Conservation (phyloP, 2,888 invertebrate genomes). For the Dynastes maya region DNA sequence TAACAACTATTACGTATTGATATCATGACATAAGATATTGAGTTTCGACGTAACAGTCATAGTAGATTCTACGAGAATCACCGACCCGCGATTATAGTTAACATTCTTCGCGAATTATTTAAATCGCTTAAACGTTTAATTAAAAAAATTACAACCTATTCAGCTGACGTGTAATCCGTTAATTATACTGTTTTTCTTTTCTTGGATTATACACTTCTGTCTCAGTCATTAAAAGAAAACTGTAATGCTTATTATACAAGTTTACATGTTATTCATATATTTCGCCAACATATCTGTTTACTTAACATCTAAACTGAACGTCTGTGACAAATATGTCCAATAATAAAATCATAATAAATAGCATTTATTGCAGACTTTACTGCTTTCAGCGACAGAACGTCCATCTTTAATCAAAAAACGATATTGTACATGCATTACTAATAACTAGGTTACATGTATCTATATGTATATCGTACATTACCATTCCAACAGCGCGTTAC, state of each 20-base stretch:
- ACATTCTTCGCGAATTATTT: no score
- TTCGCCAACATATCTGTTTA: neutral
- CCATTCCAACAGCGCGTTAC: slow-evolving; percentile 44
- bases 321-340: neutral
- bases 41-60: no score
- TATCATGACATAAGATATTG: no score
- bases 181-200: no score
- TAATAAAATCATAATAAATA: slow-evolving; percentile 22
- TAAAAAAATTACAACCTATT: neutral
- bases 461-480: slow-evolving; percentile 33
- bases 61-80: no score
- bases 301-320: neutral
- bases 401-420: slow-evolving; percentile 11
- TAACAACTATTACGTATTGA: no score
- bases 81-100: no score
- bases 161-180: neutral
- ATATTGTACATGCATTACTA: slow-evolving; percentile 17
- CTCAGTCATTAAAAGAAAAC: no score
- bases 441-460: slow-evolving; percentile 48
- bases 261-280: no score
- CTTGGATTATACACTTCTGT: no score
- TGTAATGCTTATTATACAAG: no score
- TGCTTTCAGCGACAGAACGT: slow-evolving; percentile 11
- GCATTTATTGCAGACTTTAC: slow-evolving; percentile 8
- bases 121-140: neutral